Conservation (phyloP, 2,888 invertebrate genomes). For the Brenthis ino region DNA sequence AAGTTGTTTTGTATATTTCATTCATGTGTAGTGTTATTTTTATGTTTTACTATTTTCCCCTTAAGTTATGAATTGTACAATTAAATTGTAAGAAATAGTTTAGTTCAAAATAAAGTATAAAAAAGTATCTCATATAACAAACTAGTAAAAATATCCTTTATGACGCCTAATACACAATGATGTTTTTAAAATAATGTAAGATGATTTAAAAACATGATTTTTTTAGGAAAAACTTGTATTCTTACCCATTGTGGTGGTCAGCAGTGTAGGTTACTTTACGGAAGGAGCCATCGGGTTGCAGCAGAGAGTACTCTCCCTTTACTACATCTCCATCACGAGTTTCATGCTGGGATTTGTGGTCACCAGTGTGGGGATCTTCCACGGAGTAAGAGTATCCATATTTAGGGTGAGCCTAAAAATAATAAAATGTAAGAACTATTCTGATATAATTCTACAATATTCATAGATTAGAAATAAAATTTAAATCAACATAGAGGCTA, state of each 20-base stretch:
- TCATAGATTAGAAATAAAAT: no score
- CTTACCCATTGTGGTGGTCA: conserved; percentile 79
- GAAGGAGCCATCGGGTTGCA: conserved; percentile 83
- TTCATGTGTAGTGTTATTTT: neutral
- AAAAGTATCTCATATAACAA: no score
- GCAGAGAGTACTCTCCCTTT: conserved; percentile 81
- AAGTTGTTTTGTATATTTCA: conserved; percentile 1
- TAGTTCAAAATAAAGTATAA: no score
- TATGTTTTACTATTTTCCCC: neutral
- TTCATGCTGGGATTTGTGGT: conserved; percentile 83
- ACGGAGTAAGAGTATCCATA: conserved; percentile 83
- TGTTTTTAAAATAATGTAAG: no score
- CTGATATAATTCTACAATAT: no score
- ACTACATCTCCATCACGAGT: conserved; percentile 81
- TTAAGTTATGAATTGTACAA: no score
- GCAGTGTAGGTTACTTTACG: conserved; percentile 83
- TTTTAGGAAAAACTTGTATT: no score
- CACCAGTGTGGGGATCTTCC: conserved; percentile 83
- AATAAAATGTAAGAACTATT: neutral
- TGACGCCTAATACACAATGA: no score
- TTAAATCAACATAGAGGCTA: neutral
- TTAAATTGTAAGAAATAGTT: no score
- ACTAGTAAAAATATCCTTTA: no score
- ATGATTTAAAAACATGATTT: no score
- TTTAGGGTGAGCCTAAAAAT: conserved; percentile 72